Base-by-base conservation (phyloP, 2,888 invertebrate genomes). In the Leptogaster cylindrica region DNA sequence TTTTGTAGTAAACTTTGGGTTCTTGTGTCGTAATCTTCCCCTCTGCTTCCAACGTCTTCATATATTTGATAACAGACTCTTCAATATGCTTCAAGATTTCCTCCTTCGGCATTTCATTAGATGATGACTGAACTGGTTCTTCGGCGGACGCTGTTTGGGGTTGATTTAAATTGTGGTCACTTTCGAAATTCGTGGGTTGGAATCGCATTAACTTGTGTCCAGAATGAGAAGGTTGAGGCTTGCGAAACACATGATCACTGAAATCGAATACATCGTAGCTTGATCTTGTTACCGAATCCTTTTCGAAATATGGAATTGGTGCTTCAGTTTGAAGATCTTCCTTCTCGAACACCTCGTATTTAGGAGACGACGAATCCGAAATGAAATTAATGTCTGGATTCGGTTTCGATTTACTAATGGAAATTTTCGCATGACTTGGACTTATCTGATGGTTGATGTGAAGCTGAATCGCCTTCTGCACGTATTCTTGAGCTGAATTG, bases 1-100 rank as follows among this genome's bases (percentile, higher is more conserved):
- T 64, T 23, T 64, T 48, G 8, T 76, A 77, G 67, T 77, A 78
- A 6, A 75, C 74, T 61, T 78, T 79, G 4, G 75, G 71, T 23
- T 76, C 71, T 55, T 75, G 68, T 2, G 75, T 71, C 8, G 55
- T 33, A 2, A 79, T 76, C 39, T 80, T 80, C 2, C 79, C 79
- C 52, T 79, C 78, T 1, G 77, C 77, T 67, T 81, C 80, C 67
- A 81, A 71, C 41, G 78, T 79, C 55, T 78, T 79, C 79, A 81
- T 81, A 58, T 81, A 81, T 70, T 79, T 79, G 10, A 80, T 77
- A 0, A 81, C 81, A 0, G 81, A 80, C 51, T 81, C 77, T 52
- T 81, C 81, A 39, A 81, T 81, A 58, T 81, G 80, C 44, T 77
- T 78, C 70, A 81, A 75, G 2, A 81, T 78, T 70, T 81, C 79